These are phyloP conservation scores for Chrysolina americana DNA, from an alignment of 2,888 invertebrate species.

Conservation along the genomic window DNA sequence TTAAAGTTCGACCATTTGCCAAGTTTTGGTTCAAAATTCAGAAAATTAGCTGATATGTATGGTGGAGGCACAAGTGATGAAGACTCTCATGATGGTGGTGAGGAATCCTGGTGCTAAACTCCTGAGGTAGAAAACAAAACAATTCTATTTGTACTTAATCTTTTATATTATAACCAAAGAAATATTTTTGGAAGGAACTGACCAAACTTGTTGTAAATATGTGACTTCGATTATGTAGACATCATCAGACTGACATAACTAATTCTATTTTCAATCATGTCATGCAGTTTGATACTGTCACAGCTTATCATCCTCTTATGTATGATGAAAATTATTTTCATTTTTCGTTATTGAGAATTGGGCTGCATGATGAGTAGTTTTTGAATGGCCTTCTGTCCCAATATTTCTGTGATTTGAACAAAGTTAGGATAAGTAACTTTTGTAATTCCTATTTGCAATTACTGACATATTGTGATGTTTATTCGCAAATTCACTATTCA, in stretches of 20 bases:
- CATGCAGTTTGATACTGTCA: conserved; percentile 34
- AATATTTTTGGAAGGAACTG: conserved; percentile 60
- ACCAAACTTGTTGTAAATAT: conserved; percentile 50
- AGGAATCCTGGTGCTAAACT: conserved; percentile 86
- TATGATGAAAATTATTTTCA: conserved; percentile 20
- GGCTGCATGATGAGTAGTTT: conserved; percentile 29
- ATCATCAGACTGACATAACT: conserved; percentile 48
- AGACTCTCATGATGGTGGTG: conserved; percentile 82
- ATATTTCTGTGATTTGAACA: conserved; percentile 51
- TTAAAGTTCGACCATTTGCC: conserved; percentile 95
- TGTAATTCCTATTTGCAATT: conserved; percentile 25
- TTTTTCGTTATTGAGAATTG: conserved; percentile 11
- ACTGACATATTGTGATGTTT: conserved; percentile 15
- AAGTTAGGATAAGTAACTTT: conserved; percentile 49
- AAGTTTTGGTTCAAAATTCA: conserved; percentile 96
- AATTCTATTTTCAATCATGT: conserved; percentile 38
- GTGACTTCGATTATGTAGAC: conserved; percentile 43
- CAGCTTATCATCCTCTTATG: conserved; percentile 23
- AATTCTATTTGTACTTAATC: conserved; percentile 58
- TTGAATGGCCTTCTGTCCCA: conserved; percentile 34
- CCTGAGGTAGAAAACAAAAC: conserved; percentile 37
- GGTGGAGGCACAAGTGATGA: conserved; percentile 90
- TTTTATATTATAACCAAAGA: conserved; percentile 60
- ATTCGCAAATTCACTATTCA: conserved; percentile 6
- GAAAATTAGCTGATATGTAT: conserved; percentile 94